Evolutionary conservation across 2,113 vertebrate genomes (phyloP), one percentile per base, ranked within the genome.

Genomic region (Tricholaema leucomelas): DNA sequence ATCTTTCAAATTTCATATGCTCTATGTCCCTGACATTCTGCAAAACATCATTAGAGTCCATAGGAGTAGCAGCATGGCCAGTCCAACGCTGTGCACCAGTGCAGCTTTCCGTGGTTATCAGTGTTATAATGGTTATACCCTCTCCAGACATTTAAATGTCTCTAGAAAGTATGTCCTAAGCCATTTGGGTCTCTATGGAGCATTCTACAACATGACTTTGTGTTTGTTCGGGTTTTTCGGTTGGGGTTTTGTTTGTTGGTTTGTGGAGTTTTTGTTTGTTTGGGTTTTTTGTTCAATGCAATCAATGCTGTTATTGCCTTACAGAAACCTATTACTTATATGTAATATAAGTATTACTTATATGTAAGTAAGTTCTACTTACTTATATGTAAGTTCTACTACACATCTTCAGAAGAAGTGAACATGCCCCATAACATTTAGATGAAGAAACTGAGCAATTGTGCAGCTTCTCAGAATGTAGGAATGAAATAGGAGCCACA

Each of bases 381-480:
- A n/a, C n/a, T n/a, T n/a, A n/a, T n/a, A n/a, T n/a, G 79, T 72
- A 52, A 40, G n/a, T 79, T 38, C 66, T 31, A 55, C 23, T 61
- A 42, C 15, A 35, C 31, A 19, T 46, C 60, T 50, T 61, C 60
- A 70, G 73, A 88, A 69, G 55, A 65, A 15, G 17, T 46, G 31
- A 71, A 63, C 72, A 38, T 8, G 72, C 38, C 10, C 12, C 27
- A 14, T 40, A 65, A 31, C 77, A 55, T 59, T 82, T 63, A 85
- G 64, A 85, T 50, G 67, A 82, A 46, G 66, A 91, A 93, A 87
- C 59, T 36, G 50, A 87, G 79, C 91, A 94, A 91, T 24, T 23
- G 6, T 60, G 70, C 83, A 88, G 80, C 48, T 90, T 78, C 83
- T 67, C 48, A 38, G 54, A 67, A 74, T n/a, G 60, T 74, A 24